Evolutionary conservation across 2,888 invertebrate genomes (phyloP), one percentile per base, ranked within the genome.

Genomic region (Nymphalis urticae): DNA sequence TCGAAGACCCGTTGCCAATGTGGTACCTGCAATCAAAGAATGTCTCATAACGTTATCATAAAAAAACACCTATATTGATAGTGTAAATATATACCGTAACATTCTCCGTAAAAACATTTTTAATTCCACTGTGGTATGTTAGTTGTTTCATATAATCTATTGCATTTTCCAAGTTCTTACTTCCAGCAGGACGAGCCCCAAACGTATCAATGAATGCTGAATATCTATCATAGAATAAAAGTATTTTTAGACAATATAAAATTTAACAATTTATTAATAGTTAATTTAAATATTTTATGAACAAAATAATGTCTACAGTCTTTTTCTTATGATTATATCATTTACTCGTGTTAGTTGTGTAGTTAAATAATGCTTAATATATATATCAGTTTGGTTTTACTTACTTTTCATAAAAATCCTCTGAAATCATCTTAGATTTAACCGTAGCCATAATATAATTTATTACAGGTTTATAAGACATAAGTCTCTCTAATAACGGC

Each of bases 91-190:
- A 48, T 79, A 92, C 92, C 82, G 86, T 79, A 1, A 95, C 95
- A 27, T 93, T 83, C 88, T 97, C 97, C 0, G 95, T 95, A 73
- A 95, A 94, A 5, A 97, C 95, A 78, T 96, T 95, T 61, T 82
- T 63, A 6, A 92, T 73, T 47, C 79, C 79, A 79, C 90, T 88
- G 17, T 84, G 78, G 19, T 76, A 76, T n/a, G 87, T 85, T 70
- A 89, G 79, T 72, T 88, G 78, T 75, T 87, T 86, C 90, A 96
- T 94, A 75, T 95, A 95, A 83, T 96, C 95, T 71, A 96, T 96
- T 1, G 96, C 90, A 24, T 93, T 80, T 82, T 96, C 96, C 62
- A 96, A 87, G 53, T 83, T 89, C 66, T 93, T 78, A 0, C 95
- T 93, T 0, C 96, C 96, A 0, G 95, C 90, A 21, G 95, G 89